Conservation (phyloP, 1,140 invertebrate genomes). For the Portunus trituberculatus region DNA sequence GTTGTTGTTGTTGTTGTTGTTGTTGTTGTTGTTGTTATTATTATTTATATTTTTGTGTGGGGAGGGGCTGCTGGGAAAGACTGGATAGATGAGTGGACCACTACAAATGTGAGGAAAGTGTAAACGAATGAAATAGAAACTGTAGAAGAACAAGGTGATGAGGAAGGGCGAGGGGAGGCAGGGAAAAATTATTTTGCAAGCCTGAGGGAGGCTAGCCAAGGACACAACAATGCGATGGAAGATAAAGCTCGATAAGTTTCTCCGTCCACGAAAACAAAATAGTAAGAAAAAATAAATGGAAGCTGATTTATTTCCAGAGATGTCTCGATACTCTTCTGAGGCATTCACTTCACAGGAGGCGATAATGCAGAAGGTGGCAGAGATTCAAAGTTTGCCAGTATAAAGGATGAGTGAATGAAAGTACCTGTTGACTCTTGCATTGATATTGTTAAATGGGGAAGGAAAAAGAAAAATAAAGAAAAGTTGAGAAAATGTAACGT, state of each 20-base stretch:
- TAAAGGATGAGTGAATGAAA: neutral
- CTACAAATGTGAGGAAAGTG: neutral
- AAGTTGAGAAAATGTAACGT: neutral
- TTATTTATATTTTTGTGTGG: neutral
- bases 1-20: no score
- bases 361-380: neutral
- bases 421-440: neutral
- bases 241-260: neutral
- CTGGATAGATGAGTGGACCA: neutral
- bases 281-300: constrained; percentile 3
- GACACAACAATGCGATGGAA: neutral
- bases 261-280: neutral
- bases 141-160: neutral
- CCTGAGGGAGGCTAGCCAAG: neutral
- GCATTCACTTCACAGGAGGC: neutral
- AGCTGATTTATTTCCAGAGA: neutral
- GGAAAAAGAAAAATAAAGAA: neutral
- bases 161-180: neutral
- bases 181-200: neutral
- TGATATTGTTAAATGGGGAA: neutral
- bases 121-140: neutral
- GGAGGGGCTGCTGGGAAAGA: neutral
- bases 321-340: neutral
- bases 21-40: no score
- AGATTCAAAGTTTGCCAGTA: neutral